These are phyloP conservation scores for Rhinella marina DNA, from an alignment of 2,797 vertebrate genomes.

Conservation along the genomic window DNA sequence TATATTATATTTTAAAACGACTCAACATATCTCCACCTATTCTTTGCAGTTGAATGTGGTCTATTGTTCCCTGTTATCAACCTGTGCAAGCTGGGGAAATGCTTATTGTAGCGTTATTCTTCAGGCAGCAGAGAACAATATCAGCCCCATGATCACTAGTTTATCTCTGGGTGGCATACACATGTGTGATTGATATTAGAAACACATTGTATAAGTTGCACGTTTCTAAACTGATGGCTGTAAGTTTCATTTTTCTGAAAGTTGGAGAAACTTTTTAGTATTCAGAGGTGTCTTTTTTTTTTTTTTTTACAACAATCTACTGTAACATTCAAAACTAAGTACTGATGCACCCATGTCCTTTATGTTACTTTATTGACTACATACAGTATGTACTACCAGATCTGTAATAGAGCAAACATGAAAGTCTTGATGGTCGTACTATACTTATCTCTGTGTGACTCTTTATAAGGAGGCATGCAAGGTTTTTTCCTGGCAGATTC, in stretches of 20 bases:
- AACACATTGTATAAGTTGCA: not conserved
- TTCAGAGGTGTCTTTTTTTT: not conserved
- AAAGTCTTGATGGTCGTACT: too few relatives aligned
- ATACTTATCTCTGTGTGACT: too few relatives aligned
- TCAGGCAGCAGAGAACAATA: not conserved
- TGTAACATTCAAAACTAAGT: not conserved
- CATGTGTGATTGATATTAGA: not conserved
- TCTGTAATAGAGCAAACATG: too few relatives aligned
- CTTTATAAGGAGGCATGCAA: too few relatives aligned
- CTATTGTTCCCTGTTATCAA: constrained; percentile 34
- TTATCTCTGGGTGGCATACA: constrained; percentile 3
- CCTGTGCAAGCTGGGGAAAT: constrained; percentile 14
- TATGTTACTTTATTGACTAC: not conserved
- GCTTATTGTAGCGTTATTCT: not conserved
- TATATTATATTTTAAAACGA: not conserved
- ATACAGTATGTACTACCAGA: too few relatives aligned
- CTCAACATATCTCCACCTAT: not conserved
- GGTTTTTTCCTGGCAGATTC: too few relatives aligned
- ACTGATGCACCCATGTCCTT: too few relatives aligned
- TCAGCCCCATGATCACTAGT: not conserved
- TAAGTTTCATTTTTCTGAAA: not conserved
- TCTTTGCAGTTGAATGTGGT: constrained; percentile 8
- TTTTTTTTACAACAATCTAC: not conserved
- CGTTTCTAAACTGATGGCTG: not conserved
- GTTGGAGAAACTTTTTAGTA: not conserved